Base-by-base conservation (phyloP, 2,888 invertebrate species). In the Spisula solida region DNA sequence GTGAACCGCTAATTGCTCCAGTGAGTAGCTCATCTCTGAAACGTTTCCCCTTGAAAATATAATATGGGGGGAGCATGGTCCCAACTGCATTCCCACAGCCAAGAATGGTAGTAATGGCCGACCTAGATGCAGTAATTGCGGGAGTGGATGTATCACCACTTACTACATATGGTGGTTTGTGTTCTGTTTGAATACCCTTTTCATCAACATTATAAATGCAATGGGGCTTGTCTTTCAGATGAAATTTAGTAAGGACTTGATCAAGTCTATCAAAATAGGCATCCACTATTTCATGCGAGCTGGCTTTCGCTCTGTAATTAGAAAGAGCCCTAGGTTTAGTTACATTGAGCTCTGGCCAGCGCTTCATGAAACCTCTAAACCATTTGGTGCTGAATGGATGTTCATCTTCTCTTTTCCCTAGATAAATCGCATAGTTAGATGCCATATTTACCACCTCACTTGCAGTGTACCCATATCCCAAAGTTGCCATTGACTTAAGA, bases 181-280 rank as follows among this genome's bases (percentile, higher is more conserved):
- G 41, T 34, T 84, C 81, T n/a, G 84, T 84, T 48, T 88, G 81
- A 10, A 88, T 34, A 6, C 81, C 84, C 48, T 66, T 84, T 66
- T 88, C 87, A 85, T 84, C 87, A 14, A 87, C 81, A 81, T 87
- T 89, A n/a, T 84, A 89, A 20, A 84, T 84, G n/a, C 55, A 66
- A 6, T 84, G 29, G 14, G 81, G 78, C 31, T 82, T 86, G n/a
- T 60, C 78, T 29, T 31, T 56, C 10, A 88, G 48, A 31, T 31
- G 31, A 31, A 60, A 31, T n/a, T 47, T 56, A 18, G 25, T n/a
- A 0, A 88, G 14, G 1, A 66, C 79, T 56, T 14, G 10, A 25
- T 84, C n/a, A n/a, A 86, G 75, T 47, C 66, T 70, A 25, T 20
- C 5, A 55, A 83, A 84, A 55, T 51, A 56, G 6, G 10, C 1